Evolutionary conservation across 2,113 vertebrate genomes (phyloP).

Genomic region (Sporophila hypoxantha): DNA sequence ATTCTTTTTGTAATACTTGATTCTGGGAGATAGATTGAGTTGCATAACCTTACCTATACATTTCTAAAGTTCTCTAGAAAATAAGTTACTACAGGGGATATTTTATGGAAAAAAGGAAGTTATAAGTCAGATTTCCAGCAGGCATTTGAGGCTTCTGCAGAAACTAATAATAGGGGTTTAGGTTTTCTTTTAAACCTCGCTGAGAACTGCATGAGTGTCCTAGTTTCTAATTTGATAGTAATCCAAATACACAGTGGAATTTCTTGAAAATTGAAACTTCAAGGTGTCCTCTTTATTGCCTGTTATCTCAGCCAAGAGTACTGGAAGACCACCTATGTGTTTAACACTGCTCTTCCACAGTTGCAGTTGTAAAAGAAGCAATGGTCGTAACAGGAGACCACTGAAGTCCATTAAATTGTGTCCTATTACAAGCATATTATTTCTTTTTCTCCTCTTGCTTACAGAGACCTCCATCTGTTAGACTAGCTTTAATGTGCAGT

Average conservation of each 20-base stretch:
- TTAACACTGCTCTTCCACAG: neutral
- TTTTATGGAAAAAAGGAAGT: slow-evolving; percentile 27
- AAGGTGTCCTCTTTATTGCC: slow-evolving; percentile 48
- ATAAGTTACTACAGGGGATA: neutral
- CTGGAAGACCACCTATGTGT: slow-evolving; percentile 37
- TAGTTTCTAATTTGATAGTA: slow-evolving; percentile 51
- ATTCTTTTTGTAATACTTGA: slow-evolving; percentile 16
- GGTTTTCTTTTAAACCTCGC: slow-evolving; percentile 30
- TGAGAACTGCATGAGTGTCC: slow-evolving; percentile 34
- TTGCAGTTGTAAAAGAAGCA: neutral
- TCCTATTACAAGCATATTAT: neutral
- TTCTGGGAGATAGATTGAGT: slow-evolving; percentile 3
- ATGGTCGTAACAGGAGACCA: neutral
- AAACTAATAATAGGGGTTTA: slow-evolving; percentile 26
- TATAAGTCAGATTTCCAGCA: slow-evolving; percentile 15
- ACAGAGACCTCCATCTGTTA: slow-evolving; percentile 36
- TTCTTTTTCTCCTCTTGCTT: slow-evolving; percentile 37
- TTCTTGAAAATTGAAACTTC: slow-evolving; percentile 51
- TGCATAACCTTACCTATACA: neutral
- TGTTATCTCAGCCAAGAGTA: slow-evolving; percentile 23
- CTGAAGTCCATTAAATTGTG: slow-evolving; percentile 21
- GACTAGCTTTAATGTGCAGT: neutral
- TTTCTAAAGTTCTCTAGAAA: slow-evolving; percentile 23
- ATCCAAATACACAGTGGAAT: slow-evolving; percentile 51
- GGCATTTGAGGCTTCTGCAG: slow-evolving; percentile 12